Evolutionary conservation across 2,888 invertebrate species (phyloP), one percentile per base, ranked within the genome.

Genomic region (Eledone cirrhosa): DNA sequence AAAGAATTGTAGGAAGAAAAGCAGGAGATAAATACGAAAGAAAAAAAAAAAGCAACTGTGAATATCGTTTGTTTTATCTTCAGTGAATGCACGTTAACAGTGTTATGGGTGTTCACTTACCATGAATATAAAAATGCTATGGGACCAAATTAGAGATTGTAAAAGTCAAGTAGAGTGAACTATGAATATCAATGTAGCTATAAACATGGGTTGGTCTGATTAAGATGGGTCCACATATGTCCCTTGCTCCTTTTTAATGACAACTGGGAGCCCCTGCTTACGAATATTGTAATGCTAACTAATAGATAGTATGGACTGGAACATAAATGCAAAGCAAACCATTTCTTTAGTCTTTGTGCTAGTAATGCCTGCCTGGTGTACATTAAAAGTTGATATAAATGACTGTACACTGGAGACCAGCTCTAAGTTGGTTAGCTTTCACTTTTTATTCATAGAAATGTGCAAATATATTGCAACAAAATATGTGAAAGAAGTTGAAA

Each of bases 381-480:
- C 69, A 69, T 69, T 69, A 69, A 69, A 69, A 69, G 69, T 69
- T 69, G 69, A 69, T 69, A 69, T 41, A 69, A 69, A 31, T 69
- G 69, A 33, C 31, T 29, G 69, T 31, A 69, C 75, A 75, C 75
- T 41, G 75, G 75, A 48, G 75, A 75, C 48, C 47, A 31, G 31
- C 69, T 75, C 27, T 47, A 47, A 75, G 24, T 75, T 75, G 75
- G n/a, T 47, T 75, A 27, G 47, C 27, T 75, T 48, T 75, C 48
- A 75, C 75, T 75, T 75, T 75, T 75, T 75, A 75, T 75, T 75
- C 75, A 75, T 75, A 75, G 75, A 48, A 24, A 47, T 75, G 47
- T 48, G 29, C 48, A 75, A 75, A 75, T 75, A 16, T 41, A 41
- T 41, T 41, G 41, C 41, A 41, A 41, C 41, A 41, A 41, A 41